Evolutionary conservation across 2,797 vertebrate species (phyloP), one percentile per base, ranked within the genome.

Genomic region (Champsocephalus esox): DNA sequence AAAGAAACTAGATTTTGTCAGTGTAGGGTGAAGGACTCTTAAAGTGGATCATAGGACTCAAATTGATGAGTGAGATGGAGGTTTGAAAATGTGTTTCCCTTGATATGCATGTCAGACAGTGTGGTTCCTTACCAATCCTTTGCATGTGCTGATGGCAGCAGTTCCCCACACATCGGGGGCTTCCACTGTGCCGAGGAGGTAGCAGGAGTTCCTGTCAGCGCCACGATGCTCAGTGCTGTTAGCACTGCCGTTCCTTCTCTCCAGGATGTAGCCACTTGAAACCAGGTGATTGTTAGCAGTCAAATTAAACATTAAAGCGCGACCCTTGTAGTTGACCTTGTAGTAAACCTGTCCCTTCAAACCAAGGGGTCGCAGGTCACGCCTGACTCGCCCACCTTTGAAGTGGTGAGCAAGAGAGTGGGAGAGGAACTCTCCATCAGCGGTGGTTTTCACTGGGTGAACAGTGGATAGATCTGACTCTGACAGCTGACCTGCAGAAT

Each of bases 61-160:
- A 43, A 66, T 5, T 66, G 6, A 65, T 75, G 78, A 79, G 76
- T 70, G 58, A 76, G 5, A 48, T 44, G 3, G 9, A 5, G 12
- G 34, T 38, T 69, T 21, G 49, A 56, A 24, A 38, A n/a, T 2
- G 1, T 43, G 24, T 14, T 17, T 5, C 3, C 1, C n/a, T 5
- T 43, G 5, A 9, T 34, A 9, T 44, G 24, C 3, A 4, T 48
- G 10, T 38, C 13, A 69, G 5, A 55, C 13, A 34, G 4, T n/a
- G 19, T 3, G 19, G 44, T 10, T 75, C 83, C 97, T 96, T 94
- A 99, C 98, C 96, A 99, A 89, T 69, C 98, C 98, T 32, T 80
- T 89, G 78, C 98, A 99, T 45, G 96, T 93, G 90, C 98, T 99
- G 89, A 99, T 92, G 0, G 95, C 95, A 48, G 97, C 97, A 0